phyloP scores from a whole-genome alignment of 1,140 invertebrate genomes.

The Steinernema khuongi region DNA sequence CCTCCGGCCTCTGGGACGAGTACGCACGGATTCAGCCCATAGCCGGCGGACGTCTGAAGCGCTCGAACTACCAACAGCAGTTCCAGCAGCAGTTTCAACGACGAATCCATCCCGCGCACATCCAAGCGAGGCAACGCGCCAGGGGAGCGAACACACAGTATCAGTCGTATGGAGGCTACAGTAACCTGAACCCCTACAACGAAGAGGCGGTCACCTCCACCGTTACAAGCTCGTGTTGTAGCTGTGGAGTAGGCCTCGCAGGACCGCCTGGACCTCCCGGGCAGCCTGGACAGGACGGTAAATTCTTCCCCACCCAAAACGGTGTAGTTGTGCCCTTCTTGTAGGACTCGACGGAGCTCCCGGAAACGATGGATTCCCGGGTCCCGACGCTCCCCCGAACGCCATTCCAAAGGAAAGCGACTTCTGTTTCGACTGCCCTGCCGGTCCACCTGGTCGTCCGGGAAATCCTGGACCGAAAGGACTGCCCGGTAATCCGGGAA shows the following conservation, averaged over 20 bases:
- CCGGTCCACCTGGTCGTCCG: constrained; percentile 27
- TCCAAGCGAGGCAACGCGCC: neutral
- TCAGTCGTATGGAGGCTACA: constrained; percentile 1
- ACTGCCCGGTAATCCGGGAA: constrained; percentile 31
- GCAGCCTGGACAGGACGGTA: constrained; percentile 33
- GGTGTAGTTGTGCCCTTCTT: neutral
- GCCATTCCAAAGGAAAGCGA: neutral
- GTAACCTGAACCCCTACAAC: neutral
- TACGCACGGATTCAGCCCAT: constrained; percentile 14
- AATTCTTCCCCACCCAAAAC: neutral
- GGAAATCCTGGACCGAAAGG: constrained; percentile 34
- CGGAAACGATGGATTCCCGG: neutral
- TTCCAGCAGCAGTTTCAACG: neutral
- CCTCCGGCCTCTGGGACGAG: constrained; percentile 37
- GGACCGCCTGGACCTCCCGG: constrained; percentile 35
- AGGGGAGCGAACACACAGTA: neutral
- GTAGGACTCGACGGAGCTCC: neutral
- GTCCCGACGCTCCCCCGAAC: constrained; percentile 3
- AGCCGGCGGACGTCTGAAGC: constrained; percentile 30
- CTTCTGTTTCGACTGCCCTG: constrained; percentile 19
- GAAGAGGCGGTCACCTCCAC: neutral
- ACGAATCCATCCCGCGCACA: neutral
- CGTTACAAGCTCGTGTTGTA: constrained; percentile 24
- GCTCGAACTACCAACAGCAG: constrained; percentile 5
- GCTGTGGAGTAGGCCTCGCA: constrained; percentile 35